Conservation (phyloP, 2,797 vertebrate genomes). For the Bradypodion pumilum region DNA sequence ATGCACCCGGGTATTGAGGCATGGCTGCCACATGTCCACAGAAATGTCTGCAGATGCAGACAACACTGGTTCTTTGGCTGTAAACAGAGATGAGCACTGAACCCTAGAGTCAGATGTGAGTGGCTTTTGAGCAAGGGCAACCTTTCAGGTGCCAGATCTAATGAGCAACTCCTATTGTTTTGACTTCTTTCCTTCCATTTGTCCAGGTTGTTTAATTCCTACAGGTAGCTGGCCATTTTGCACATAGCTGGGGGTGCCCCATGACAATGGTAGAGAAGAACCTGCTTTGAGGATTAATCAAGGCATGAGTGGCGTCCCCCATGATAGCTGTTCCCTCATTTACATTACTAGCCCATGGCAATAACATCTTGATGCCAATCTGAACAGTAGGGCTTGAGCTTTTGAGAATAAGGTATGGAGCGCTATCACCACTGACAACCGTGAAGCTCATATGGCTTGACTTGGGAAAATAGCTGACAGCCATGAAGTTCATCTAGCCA, state of each 20-base stretch:
- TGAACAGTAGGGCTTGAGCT: conserved; percentile 53
- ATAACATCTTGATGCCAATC: conserved; percentile 16
- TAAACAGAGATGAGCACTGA: no score
- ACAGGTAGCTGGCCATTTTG: background rate
- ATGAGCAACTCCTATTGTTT: background rate
- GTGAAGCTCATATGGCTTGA: conserved; percentile 62
- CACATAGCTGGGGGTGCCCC: background rate
- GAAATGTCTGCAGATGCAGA: no score
- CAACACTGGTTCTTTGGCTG: no score
- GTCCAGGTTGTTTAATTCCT: background rate
- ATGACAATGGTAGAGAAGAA: background rate
- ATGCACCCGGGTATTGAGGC: no score
- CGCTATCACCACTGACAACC: conserved; percentile 71
- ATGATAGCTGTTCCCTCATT: conserved; percentile 51
- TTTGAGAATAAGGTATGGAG: conserved; percentile 48
- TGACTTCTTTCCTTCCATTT: background rate
- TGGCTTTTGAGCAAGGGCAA: no score
- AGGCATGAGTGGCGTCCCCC: conserved; percentile 51
- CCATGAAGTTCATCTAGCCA: conserved; percentile 66
- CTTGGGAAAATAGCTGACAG: conserved; percentile 68
- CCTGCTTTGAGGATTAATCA: conserved; percentile 37
- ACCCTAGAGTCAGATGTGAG: no score
- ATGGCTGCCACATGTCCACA: no score
- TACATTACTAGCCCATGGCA: conserved; percentile 46
- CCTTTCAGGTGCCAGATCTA: background rate